A percentile compares a stretch with the other conserved stretches of the same genome.
These are phyloP conservation scores for Pantala flavescens DNA, from an alignment of 1,140 invertebrate species.

Conservation along the genomic window DNA sequence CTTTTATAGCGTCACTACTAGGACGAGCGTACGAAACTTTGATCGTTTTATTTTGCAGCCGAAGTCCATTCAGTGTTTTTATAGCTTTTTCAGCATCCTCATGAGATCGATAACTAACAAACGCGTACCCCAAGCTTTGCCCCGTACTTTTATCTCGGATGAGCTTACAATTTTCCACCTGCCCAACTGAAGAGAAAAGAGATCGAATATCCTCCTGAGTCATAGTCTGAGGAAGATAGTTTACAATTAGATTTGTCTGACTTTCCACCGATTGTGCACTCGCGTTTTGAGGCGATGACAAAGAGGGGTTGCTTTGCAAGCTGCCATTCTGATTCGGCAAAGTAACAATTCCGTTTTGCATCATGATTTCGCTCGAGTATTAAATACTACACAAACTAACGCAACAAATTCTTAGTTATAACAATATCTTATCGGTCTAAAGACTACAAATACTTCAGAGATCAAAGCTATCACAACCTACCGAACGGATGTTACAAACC, in stretches of 20 bases:
- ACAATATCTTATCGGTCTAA: background rate
- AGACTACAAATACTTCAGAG: background rate
- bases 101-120: conserved; percentile 73
- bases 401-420: background rate
- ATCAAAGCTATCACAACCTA: background rate
- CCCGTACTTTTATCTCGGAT: conserved; percentile 84
- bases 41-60: conserved; percentile 82
- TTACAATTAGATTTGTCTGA: conserved; percentile 74
- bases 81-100: conserved; percentile 81
- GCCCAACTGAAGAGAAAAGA: conserved; percentile 75
- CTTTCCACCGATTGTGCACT: conserved; percentile 38
- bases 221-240: conserved; percentile 88
- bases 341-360: conserved; percentile 34
- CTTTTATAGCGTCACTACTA: background rate
- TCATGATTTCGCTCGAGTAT: conserved; percentile 21
- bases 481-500: background rate
- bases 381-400: background rate
- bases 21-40: conserved; percentile 45
- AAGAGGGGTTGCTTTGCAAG: conserved; percentile 24
- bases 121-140: conserved; percentile 84
- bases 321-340: conserved; percentile 25
- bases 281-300: background rate
- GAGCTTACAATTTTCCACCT: conserved; percentile 83
- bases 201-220: conserved; percentile 80
- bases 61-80: conserved; percentile 70